Conservation (phyloP, 2,797 vertebrate genomes). For the Nannoperca australis region DNA sequence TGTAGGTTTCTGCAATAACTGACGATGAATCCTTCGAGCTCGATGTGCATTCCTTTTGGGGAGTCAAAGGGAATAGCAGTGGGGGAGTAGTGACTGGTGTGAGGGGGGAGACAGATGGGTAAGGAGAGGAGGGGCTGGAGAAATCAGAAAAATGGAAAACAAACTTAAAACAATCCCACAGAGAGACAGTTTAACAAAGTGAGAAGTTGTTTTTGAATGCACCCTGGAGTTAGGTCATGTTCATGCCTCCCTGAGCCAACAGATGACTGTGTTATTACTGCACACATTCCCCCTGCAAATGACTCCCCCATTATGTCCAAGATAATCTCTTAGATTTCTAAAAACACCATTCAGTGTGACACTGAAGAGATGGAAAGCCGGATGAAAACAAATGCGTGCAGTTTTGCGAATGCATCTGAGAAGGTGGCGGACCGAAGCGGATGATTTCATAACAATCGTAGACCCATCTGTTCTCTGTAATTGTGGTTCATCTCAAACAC, state of each 20-base stretch:
- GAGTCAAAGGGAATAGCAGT: constrained; percentile 27
- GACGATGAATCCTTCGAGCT: constrained; percentile 41
- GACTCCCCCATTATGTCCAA: background rate
- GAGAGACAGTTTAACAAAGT: constrained; percentile 27
- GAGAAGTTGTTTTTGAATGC: constrained; percentile 35
- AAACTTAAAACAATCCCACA: constrained; percentile 49
- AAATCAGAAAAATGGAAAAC: constrained; percentile 50
- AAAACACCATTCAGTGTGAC: background rate
- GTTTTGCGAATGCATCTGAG: constrained; percentile 25
- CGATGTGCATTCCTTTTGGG: constrained; percentile 61
- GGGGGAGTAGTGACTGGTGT: constrained; percentile 48
- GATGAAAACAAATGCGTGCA: background rate
- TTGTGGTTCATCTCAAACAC: constrained; percentile 37
- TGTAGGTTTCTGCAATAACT: constrained; percentile 65
- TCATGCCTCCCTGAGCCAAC: constrained; percentile 18
- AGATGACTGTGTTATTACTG: constrained; percentile 30
- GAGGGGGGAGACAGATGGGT: background rate
- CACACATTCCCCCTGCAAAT: constrained; percentile 24
- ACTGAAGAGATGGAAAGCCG: background rate
- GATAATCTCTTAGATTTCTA: background rate
- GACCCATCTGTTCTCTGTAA: constrained; percentile 43
- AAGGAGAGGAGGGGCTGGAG: constrained; percentile 5
- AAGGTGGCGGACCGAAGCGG: constrained; percentile 11
- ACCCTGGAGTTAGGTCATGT: constrained; percentile 27
- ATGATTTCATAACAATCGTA: constrained; percentile 23